These are phyloP conservation scores for Orchesella flavescens DNA, from an alignment of 2,888 invertebrate species.

Conservation along the genomic window DNA sequence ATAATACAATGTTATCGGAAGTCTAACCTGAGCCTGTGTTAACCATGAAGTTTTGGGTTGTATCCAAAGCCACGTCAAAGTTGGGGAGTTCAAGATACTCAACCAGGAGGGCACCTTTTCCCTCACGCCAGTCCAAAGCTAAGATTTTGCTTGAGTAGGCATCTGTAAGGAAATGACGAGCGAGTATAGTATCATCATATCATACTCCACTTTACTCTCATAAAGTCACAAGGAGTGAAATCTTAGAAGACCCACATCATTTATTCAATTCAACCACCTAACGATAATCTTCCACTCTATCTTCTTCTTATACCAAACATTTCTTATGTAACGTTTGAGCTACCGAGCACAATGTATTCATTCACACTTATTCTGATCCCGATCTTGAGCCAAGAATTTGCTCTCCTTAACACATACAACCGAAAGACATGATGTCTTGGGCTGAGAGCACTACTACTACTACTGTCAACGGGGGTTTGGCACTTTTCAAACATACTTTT, in stretches of 20 bases:
- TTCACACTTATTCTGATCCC: not conserved
- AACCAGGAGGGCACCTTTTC: slow-evolving; percentile 69
- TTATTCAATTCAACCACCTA: too few relatives aligned
- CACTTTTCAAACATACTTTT: too few relatives aligned
- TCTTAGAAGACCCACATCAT: too few relatives aligned
- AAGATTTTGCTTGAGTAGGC: slow-evolving; percentile 70
- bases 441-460: too few relatives aligned
- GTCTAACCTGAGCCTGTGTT: slow-evolving; percentile 70
- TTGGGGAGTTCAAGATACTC: slow-evolving; percentile 71
- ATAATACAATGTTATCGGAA: too few relatives aligned
- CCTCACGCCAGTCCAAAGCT: slow-evolving; percentile 70
- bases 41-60: slow-evolving; percentile 68
- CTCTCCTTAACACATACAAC: too few relatives aligned
- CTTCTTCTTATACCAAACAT: too few relatives aligned
- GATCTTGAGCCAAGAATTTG: not conserved
- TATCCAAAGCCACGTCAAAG: slow-evolving; percentile 71
- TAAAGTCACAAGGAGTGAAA: not conserved
- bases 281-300: too few relatives aligned
- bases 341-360: not conserved
- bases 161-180: slow-evolving; percentile 55
- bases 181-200: not conserved
- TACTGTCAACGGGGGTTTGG: too few relatives aligned
- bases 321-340: too few relatives aligned
- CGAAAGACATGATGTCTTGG: too few relatives aligned
- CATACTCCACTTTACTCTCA: not conserved